Conservation (phyloP, 2,888 invertebrate genomes). For the Tridacna gigas region DNA sequence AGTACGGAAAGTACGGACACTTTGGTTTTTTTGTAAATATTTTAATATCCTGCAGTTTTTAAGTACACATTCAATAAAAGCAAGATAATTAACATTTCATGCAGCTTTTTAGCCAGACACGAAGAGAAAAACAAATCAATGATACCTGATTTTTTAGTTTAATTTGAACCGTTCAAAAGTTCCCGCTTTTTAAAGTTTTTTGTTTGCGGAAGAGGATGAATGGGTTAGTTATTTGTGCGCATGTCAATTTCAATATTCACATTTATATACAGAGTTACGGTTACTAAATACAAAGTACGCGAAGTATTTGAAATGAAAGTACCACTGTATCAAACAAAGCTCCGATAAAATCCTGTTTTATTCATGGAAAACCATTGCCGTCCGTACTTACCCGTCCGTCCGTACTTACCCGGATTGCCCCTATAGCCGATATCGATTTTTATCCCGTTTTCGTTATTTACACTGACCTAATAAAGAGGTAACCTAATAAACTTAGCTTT, state of each 20-base stretch:
- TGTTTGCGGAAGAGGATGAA: not conserved
- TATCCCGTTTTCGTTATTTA: too few species aligned
- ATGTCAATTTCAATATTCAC: not conserved
- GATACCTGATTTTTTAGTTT: not conserved
- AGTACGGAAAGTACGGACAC: not conserved
- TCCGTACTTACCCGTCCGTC: slow-evolving; percentile 14
- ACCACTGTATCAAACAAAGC: not conserved
- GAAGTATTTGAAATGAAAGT: not conserved
- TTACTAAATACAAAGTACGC: not conserved
- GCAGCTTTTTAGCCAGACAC: not conserved
- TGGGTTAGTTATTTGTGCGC: too few species aligned
- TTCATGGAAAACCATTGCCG: not conserved
- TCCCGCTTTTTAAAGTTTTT: not conserved
- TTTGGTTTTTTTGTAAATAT: not conserved
- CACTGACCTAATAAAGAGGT: too few species aligned
- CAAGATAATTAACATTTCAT: not conserved
- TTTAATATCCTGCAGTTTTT: not conserved
- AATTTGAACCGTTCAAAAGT: not conserved
- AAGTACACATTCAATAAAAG: not conserved
- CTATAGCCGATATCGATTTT: too few species aligned
- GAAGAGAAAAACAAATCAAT: slow-evolving; percentile 2
- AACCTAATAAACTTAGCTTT: too few species aligned
- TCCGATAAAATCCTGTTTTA: not conserved
- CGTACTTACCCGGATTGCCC: slow-evolving; percentile 8
- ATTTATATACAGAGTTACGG: not conserved